These are phyloP conservation scores for Pangasianodon gigas DNA, from an alignment of 2,113 vertebrate species.

Conservation along the genomic window DNA sequence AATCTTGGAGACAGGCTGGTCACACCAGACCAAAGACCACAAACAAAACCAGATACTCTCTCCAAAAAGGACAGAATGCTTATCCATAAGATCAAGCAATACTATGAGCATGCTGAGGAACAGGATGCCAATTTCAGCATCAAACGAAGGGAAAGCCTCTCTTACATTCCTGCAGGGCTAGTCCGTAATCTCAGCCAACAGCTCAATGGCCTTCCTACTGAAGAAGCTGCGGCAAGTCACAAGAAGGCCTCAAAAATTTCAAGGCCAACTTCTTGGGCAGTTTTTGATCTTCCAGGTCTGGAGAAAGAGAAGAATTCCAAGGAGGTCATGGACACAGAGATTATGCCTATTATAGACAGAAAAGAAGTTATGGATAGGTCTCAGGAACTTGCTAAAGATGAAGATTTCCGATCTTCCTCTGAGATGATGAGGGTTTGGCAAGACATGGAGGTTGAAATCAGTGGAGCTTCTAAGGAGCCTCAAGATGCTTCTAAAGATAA, in stretches of 20 bases:
- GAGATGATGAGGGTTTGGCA: conserved; percentile 81
- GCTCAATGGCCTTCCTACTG: conserved; percentile 75
- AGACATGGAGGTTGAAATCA: conserved; percentile 71
- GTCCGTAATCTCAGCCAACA: conserved; percentile 85
- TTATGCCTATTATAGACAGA: conserved; percentile 37
- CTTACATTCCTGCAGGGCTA: conserved; percentile 91
- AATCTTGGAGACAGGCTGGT: conserved; percentile 38
- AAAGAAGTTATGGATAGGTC: conserved; percentile 26
- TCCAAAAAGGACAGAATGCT: conserved; percentile 85
- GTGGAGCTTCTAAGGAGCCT: conserved; percentile 36
- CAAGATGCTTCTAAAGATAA: conserved; percentile 38
- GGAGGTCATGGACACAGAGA: background rate
- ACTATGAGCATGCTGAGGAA: conserved; percentile 86
- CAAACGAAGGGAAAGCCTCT: conserved; percentile 89
- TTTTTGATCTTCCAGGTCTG: conserved; percentile 75
- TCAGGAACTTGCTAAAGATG: conserved; percentile 57
- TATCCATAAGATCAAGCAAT: conserved; percentile 87
- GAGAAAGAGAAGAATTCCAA: conserved; percentile 49
- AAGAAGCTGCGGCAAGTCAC: conserved; percentile 50
- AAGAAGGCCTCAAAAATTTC: conserved; percentile 57
- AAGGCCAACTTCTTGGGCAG: conserved; percentile 74
- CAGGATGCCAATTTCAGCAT: conserved; percentile 82
- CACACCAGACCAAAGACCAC: conserved; percentile 64
- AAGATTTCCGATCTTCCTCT: conserved; percentile 74
- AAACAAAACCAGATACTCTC: conserved; percentile 71